Evolutionary conservation across 2,797 vertebrate genomes (phyloP), one percentile per base, ranked within the genome.

Genomic region (Lepilemur ruficaudatus): DNA sequence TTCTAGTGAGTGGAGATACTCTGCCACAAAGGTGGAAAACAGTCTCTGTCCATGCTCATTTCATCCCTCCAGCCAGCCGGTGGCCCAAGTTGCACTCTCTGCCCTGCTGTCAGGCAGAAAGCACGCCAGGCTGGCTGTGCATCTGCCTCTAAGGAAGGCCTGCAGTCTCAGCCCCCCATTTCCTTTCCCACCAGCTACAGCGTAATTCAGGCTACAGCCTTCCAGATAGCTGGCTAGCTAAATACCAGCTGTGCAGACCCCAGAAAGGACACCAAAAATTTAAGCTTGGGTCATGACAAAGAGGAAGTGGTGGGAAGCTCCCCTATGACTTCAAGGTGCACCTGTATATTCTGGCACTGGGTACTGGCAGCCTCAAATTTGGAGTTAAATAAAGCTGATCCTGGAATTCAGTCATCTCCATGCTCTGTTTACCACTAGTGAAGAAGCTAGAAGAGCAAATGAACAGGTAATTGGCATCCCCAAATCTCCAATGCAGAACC

Each of bases 401-500:
- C 78, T 91, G n/a, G 82, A 95, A 82, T 92, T 43, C 76, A 25
- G 61, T 87, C 61, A 41, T 86, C 20, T 41, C 14, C 89, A 89
- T 75, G 13, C n/a, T 80, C 30, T 75, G 32, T 57, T 63, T 73
- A 41, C 11, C 30, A 48, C 23, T 78, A 48, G 3, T 72, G 48
- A 69, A 65, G 28, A 81, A 38, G 12, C 10, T 57, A 78, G 82
- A 67, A 92, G 61, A n/a, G 50, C 86, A 93, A 80, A 48, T 28
- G 55, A 63, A 43, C 93, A 14, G 43, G n/a, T 78, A 88, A 70
- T 30, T 82, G 46, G 46, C 43, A 91, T 12, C 14, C 43, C 17
- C 10, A 92, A 90, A 81, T 7, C 23, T 95, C 25, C 87, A 89
- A 84, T 73, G 75, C 32, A 92, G 81, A 93, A 78, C 20, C 65